Evolutionary conservation across 2,113 vertebrate genomes (phyloP), one percentile per base, ranked within the genome.

Genomic region (Oryzias woworae): DNA sequence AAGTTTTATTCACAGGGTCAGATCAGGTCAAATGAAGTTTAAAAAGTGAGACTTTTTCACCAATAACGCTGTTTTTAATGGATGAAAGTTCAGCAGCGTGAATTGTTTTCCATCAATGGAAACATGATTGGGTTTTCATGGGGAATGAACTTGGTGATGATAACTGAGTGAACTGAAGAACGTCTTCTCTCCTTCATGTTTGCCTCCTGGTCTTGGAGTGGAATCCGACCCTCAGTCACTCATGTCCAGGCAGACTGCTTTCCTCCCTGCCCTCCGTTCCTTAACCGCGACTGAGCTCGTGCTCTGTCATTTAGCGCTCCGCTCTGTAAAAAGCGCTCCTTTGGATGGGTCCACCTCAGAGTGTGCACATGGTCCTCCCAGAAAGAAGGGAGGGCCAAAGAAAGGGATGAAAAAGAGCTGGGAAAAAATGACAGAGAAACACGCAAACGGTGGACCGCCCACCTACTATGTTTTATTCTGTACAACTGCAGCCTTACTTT

Each of bases 241-340:
- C 65, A 78, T 62, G 69, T 60, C 5, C 14, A 48, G 80, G 87
- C 78, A 85, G 81, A 84, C 15, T 58, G 54, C 63, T 78, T 75
- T 77, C 58, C 68, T 71, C 69, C 67, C 53, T 76, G 64, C 72
- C 70, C 69, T 78, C 53, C 43, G n/a, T 68, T 73, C 49, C 15
- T 54, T 73, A 63, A 78, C 79, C 75, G 4, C 75, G 2, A 23
- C 69, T 65, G 74, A 18, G n/a, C 59, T 77, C 66, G 16, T 49
- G 15, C 86, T 80, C 86, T 90, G 3, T 90, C 85, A 88, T 90
- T 88, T 58, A 59, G 53, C 52, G 41, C 53, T 63, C 81, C 83
- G 17, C 76, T 81, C 60, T 70, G 73, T 66, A 78, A 67, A 68
- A 76, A 76, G 62, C 58, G 60, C 65, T n/a, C 50, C 46, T 68